phyloP scores from a whole-genome alignment of 2,797 vertebrate genomes.

The Schizopygopsis pylzovi region DNA sequence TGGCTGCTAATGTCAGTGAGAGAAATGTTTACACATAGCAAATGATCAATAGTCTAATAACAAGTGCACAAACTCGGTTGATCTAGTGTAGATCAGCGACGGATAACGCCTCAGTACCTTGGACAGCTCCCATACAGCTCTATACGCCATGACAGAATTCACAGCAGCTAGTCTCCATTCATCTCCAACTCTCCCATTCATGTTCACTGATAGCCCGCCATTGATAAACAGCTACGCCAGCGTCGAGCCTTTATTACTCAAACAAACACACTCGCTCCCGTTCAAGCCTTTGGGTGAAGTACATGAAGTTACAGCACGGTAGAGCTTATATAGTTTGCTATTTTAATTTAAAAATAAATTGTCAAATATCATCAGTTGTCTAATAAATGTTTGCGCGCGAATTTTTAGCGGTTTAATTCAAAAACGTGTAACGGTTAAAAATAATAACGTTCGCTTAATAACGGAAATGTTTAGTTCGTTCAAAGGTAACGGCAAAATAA shows the following conservation, averaged over 20 bases:
- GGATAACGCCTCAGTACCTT: slow-evolving; percentile 69
- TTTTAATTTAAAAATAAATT: neutral
- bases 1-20: neutral
- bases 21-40: neutral
- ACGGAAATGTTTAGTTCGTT: neutral
- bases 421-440: neutral
- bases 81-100: neutral
- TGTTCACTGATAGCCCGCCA: slow-evolving; percentile 57
- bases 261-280: slow-evolving; percentile 21
- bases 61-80: neutral
- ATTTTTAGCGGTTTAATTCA: slow-evolving; percentile 14
- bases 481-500: no score
- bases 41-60: neutral
- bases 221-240: slow-evolving; percentile 55
- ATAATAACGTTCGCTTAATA: neutral
- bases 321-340: neutral
- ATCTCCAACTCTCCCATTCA: slow-evolving; percentile 61
- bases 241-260: slow-evolving; percentile 19
- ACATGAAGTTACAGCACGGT: neutral
- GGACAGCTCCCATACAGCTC: slow-evolving; percentile 69
- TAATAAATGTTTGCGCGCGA: neutral
- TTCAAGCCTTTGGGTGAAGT: neutral
- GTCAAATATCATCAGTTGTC: neutral
- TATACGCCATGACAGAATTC: slow-evolving; percentile 45
- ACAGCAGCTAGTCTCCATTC: slow-evolving; percentile 57